phyloP scores from a whole-genome alignment of 1,140 invertebrate genomes.

The Galleria mellonella region DNA sequence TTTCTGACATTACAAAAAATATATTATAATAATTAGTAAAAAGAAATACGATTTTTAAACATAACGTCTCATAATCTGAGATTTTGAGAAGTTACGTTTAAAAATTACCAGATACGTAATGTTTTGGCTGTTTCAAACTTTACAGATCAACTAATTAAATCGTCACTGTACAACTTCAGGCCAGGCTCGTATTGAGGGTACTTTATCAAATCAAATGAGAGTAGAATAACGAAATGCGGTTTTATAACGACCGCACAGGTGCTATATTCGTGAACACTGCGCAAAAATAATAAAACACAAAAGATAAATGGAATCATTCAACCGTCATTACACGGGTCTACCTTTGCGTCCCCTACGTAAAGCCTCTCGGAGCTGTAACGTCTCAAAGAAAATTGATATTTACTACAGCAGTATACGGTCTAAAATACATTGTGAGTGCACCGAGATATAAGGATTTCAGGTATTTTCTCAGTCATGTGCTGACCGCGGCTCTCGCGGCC shows the following conservation, averaged over 20 bases:
- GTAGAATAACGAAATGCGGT: too few species aligned
- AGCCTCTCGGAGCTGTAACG: background rate
- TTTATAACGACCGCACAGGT: background rate
- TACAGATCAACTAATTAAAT: too few species aligned
- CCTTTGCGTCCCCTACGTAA: slow-evolving; percentile 7
- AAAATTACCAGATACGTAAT: too few species aligned
- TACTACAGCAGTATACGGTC: background rate
- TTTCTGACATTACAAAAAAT: too few species aligned
- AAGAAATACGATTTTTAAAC: too few species aligned
- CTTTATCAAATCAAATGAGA: too few species aligned
- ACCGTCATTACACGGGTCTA: slow-evolving; percentile 22
- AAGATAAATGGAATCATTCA: slow-evolving; percentile 33
- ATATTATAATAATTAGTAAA: too few species aligned
- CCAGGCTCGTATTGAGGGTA: too few species aligned
- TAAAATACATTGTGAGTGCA: background rate
- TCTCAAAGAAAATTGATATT: background rate
- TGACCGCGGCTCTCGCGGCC: background rate
- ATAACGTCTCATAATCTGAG: too few species aligned
- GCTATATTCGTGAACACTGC: background rate
- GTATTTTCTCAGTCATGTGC: slow-evolving; percentile 2
- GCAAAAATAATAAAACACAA: slow-evolving; percentile 23
- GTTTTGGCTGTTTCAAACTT: too few species aligned
- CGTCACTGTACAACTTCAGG: too few species aligned
- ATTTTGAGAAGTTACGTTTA: too few species aligned
- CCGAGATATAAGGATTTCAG: slow-evolving; percentile 1